Evolutionary conservation across 2,888 invertebrate genomes (phyloP).

Genomic region (Drosophila paramelanica): DNA sequence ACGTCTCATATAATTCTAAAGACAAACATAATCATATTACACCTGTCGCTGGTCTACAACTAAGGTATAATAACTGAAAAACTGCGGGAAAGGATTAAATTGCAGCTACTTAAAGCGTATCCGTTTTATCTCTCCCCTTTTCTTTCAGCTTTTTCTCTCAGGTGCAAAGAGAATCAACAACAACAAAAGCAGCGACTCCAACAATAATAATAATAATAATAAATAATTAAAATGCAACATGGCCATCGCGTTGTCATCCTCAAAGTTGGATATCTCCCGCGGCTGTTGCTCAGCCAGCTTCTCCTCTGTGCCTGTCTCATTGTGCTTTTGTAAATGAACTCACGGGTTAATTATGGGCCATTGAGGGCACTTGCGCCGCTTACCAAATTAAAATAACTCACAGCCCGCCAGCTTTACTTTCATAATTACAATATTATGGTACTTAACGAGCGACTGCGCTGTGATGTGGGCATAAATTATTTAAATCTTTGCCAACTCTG

Average conservation of each 20-base stretch:
- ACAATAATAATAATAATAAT: conserved; percentile 48
- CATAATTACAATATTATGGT: conserved; percentile 69
- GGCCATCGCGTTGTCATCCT: conserved; percentile 27
- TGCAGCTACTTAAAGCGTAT: conserved; percentile 29
- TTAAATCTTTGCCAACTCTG: conserved; percentile 19
- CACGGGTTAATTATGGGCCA: conserved; percentile 65
- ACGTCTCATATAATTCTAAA: too few relatives aligned
- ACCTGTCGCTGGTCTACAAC: background rate
- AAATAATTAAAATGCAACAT: conserved; percentile 58
- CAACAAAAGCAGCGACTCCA: conserved; percentile 16
- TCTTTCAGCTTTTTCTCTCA: background rate
- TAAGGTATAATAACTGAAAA: conserved; percentile 33
- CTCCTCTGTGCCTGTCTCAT: conserved; percentile 1
- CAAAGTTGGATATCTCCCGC: conserved; percentile 1
- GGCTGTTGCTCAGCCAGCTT: background rate
- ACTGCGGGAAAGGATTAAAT: conserved; percentile 28
- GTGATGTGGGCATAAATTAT: conserved; percentile 40
- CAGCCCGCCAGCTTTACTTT: conserved; percentile 25
- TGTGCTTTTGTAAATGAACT: conserved; percentile 56
- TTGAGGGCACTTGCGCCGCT: conserved; percentile 49
- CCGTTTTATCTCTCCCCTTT: background rate
- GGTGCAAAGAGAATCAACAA: conserved; percentile 2
- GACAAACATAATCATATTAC: background rate
- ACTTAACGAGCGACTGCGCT: conserved; percentile 47
- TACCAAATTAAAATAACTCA: conserved; percentile 46